Base-by-base conservation (phyloP, 2,888 invertebrate species). In the Venustoraphidia nigricollis region DNA sequence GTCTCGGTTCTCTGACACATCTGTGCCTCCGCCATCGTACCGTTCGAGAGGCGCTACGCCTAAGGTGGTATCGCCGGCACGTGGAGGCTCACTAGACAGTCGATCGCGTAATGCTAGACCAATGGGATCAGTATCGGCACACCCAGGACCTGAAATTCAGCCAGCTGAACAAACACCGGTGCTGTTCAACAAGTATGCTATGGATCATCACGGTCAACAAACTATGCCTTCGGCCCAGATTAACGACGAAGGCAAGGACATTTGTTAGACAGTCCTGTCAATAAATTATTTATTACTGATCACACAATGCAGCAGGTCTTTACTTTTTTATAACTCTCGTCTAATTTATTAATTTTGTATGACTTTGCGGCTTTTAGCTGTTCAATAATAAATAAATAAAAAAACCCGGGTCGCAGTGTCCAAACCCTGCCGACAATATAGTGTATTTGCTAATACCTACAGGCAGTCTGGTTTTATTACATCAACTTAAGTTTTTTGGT, bases 171-270 rank as follows among this genome's bases (percentile, higher is more conserved):
- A 67, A 34, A 72, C 75, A 1, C 77, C 82, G 1, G 78, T 84
- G 36, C 69, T 83, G 39, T 81, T 77, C 60, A 85, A 85, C 62
- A 77, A 75, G 55, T 85, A 84, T 60, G 82, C 81, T 0, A 64
- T 81, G 45, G 77, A 78, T 45, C 67, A 27, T 27, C 27, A 27
- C 27, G 27, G 27, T 27, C 27, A 27, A 27, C 27, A 27, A 27
- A 27, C 5, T 27, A 27, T 27, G 3, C 27, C 3, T 27, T 27
- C 6, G 27, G 27, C 1, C 36, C 44, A 10, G 13, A 10, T 11
- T 35, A 27, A 11, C 36, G 44, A 44, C 13, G 44, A 35, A 34
- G 44, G 34, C 14, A 36, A 34, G 9, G 27, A 27, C 3, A 27
- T 27, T 27, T 5, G 5, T 27, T 27, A 27, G 4, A 17, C 4